Evolutionary conservation across 2,113 vertebrate species (phyloP).

Genomic region (Atrichornis clamosus): DNA sequence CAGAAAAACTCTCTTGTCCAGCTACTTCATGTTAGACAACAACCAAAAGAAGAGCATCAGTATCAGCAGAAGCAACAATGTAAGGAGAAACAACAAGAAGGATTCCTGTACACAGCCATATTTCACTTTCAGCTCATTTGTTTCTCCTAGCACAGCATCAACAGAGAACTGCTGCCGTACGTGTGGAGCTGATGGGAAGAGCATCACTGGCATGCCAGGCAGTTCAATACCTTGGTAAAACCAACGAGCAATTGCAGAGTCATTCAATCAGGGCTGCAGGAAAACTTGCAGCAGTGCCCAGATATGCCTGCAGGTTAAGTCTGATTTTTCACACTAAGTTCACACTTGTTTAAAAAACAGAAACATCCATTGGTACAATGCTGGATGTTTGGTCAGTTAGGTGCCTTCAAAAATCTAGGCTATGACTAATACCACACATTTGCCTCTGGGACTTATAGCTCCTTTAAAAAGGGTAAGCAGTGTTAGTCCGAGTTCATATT

Average conservation of each 20-base stretch:
- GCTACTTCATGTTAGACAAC: not conserved
- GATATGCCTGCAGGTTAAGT: not conserved
- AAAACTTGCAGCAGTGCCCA: not conserved
- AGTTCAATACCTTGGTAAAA: not conserved
- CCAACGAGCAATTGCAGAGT: fast-evolving
- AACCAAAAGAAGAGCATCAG: not conserved
- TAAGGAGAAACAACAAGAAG: not conserved
- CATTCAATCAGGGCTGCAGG: not conserved
- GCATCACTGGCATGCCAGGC: not conserved
- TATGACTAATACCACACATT: not conserved
- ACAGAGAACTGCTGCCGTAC: not conserved
- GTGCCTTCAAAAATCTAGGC: not conserved
- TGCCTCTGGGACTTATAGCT: not conserved
- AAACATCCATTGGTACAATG: not conserved
- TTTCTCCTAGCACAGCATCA: not conserved
- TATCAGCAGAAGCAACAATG: not conserved
- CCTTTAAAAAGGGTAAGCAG: not conserved
- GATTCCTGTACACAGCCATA: not conserved
- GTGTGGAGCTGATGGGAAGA: not conserved
- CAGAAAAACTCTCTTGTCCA: not conserved
- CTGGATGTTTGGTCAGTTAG: not conserved
- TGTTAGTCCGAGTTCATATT: fast-evolving
- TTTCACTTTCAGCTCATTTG: not conserved
- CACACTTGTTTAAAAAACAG: not conserved
- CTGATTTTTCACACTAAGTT: not conserved